Percentiles rank a stretch among this genome's conserved stretches.
phyloP scores from a whole-genome alignment of 1,140 invertebrate species.

The Pseudomyrmex flavicornis region DNA sequence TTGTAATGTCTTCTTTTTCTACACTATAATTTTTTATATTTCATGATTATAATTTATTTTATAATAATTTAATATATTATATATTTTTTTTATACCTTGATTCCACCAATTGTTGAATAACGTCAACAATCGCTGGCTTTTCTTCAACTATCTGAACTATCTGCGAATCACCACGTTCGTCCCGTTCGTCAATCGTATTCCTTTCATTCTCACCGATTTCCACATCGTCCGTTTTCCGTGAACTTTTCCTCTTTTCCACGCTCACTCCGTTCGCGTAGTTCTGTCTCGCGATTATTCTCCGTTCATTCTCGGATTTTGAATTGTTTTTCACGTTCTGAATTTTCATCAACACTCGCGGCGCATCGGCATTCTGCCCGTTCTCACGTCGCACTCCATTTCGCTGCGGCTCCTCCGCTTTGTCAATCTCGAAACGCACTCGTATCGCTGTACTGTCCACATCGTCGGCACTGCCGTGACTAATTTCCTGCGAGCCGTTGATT shows the following conservation, averaged over 20 bases:
- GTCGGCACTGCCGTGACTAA: constrained; percentile 66
- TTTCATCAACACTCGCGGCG: neutral
- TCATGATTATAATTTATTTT: no score
- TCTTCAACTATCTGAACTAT: constrained; percentile 32
- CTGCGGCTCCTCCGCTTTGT: constrained; percentile 39
- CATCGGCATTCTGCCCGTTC: neutral
- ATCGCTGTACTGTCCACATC: constrained; percentile 38
- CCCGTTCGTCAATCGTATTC: neutral
- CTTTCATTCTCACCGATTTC: neutral
- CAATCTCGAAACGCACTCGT: constrained; percentile 70
- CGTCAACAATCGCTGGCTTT: constrained; percentile 48
- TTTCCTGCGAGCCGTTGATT: constrained; percentile 65
- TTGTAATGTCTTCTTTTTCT: no score
- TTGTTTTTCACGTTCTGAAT: neutral
- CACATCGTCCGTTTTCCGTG: neutral
- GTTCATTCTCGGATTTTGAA: neutral
- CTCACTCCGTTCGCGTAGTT: constrained; percentile 24
- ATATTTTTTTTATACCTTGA: constrained; percentile 72
- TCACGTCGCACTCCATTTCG: constrained; percentile 63
- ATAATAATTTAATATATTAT: neutral
- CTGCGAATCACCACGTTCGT: neutral
- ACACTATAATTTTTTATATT: no score
- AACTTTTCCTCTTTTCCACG: neutral
- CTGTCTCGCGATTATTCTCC: neutral
- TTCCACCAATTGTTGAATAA: constrained; percentile 75